Percentiles rank a stretch among this genome's conserved stretches.
These are phyloP conservation scores for Platerodrilus igneus DNA, from an alignment of 2,888 invertebrate species.

Conservation along the genomic window DNA sequence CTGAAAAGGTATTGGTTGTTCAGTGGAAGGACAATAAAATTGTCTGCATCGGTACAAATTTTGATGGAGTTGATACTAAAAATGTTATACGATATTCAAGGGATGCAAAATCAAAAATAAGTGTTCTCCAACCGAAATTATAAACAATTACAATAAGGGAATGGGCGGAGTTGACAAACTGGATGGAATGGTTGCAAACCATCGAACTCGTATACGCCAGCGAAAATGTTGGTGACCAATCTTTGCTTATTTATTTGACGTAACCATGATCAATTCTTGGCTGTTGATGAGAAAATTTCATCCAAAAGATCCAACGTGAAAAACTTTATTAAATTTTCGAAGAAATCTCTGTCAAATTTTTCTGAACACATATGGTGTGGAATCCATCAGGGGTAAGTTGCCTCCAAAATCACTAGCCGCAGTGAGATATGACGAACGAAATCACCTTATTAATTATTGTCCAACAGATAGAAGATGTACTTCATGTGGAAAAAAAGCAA, in stretches of 20 bases:
- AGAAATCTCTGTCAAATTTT: too few species aligned
- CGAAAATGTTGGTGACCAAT: slow-evolving; percentile 18
- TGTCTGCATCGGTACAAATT: slow-evolving; percentile 4
- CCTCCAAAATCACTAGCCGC: too few species aligned
- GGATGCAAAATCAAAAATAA: slow-evolving; percentile 3
- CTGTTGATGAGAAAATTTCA: slow-evolving; percentile 13
- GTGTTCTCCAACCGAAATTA: slow-evolving; percentile 6
- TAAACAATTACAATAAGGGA: slow-evolving; percentile 12
- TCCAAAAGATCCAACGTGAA: too few species aligned
- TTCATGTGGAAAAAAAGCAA: too few species aligned
- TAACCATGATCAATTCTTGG: slow-evolving; percentile 13
- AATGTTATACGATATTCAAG: slow-evolving; percentile 4
- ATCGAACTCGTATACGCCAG: slow-evolving; percentile 12
- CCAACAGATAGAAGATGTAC: too few species aligned
- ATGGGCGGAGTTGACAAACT: slow-evolving; percentile 18
- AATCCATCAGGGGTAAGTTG: too few species aligned
- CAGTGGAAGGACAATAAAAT: slow-evolving; percentile 10
- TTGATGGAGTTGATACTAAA: not conserved
- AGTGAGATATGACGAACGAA: too few species aligned
- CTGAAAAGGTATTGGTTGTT: slow-evolving; percentile 1
- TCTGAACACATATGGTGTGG: too few species aligned
- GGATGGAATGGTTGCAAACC: slow-evolving; percentile 8
- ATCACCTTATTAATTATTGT: too few species aligned
- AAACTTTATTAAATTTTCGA: too few species aligned
- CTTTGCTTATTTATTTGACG: slow-evolving; percentile 15